Conservation (phyloP, 2,113 vertebrate genomes). For the Nycticebus coucang region DNA sequence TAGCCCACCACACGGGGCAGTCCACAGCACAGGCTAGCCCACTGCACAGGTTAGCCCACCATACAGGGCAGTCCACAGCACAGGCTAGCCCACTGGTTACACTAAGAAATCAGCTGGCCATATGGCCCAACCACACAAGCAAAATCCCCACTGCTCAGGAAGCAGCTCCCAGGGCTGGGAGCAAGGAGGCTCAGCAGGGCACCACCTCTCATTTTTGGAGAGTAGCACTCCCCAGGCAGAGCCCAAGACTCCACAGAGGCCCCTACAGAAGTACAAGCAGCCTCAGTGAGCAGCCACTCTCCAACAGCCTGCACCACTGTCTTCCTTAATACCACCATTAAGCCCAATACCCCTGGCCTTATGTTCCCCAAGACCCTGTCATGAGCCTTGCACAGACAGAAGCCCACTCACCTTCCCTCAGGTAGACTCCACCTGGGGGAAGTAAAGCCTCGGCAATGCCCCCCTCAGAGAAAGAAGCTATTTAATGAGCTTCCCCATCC, state of each 20-base stretch:
- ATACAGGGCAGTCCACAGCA: background rate
- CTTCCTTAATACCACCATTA: background rate
- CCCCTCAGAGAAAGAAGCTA: background rate
- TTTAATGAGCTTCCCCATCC: background rate
- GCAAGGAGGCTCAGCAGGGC: background rate
- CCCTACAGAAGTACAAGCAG: background rate
- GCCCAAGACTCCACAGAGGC: background rate
- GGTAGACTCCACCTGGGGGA: background rate
- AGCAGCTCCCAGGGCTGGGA: background rate
- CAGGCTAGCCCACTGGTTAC: background rate
- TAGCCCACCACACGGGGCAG: background rate
- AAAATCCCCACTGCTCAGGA: background rate
- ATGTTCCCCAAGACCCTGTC: background rate
- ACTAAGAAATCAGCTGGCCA: background rate
- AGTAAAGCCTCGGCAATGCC: background rate
- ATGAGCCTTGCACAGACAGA: background rate
- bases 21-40: too few relatives aligned
- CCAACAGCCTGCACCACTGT: rapidly evolving
- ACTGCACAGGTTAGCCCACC: too few relatives aligned
- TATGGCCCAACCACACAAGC: background rate
- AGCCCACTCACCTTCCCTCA: background rate
- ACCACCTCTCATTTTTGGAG: background rate
- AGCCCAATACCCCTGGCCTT: background rate
- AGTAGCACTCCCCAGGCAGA: background rate
- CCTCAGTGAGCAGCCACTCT: background rate